Percentiles rank a stretch among this genome's conserved stretches.
Evolutionary conservation across 2,888 invertebrate genomes (phyloP).

Genomic region (Dilophus febrilis): DNA sequence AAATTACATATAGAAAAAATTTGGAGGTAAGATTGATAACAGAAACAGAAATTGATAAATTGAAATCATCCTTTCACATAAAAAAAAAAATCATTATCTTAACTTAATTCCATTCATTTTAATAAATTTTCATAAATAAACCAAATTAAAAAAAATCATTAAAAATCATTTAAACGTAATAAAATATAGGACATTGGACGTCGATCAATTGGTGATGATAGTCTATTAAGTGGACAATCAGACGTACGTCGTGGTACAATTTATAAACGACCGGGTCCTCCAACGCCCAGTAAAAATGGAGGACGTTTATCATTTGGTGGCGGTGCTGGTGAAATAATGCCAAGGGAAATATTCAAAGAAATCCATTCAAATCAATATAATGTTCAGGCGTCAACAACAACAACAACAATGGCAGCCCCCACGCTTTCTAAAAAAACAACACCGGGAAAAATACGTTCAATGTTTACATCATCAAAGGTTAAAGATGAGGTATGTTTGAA

Average conservation of each 20-base stretch:
- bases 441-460: conserved; percentile 43
- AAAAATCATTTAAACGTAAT: too few species aligned
- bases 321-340: conserved; percentile 34
- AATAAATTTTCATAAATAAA: neutral
- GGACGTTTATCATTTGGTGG: conserved; percentile 46
- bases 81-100: too few species aligned
- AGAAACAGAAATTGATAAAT: too few species aligned
- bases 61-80: too few species aligned
- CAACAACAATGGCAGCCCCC: too few species aligned
- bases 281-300: conserved; percentile 72
- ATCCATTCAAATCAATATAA: too few species aligned
- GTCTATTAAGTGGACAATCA: conserved; percentile 20
- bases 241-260: conserved; percentile 32
- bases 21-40: too few species aligned
- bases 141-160: neutral
- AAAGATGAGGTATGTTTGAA: conserved; percentile 31
- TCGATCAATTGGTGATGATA: conserved; percentile 21
- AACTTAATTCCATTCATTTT: too few species aligned
- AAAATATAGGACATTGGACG: too few species aligned
- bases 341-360: conserved; percentile 40
- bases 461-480: conserved; percentile 33
- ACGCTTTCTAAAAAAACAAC: conserved; percentile 45
- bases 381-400: neutral
- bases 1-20: too few species aligned
- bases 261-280: conserved; percentile 72